Evolutionary conservation across 2,797 vertebrate genomes (phyloP).

Genomic region (Catamblyrhynchus diadema): DNA sequence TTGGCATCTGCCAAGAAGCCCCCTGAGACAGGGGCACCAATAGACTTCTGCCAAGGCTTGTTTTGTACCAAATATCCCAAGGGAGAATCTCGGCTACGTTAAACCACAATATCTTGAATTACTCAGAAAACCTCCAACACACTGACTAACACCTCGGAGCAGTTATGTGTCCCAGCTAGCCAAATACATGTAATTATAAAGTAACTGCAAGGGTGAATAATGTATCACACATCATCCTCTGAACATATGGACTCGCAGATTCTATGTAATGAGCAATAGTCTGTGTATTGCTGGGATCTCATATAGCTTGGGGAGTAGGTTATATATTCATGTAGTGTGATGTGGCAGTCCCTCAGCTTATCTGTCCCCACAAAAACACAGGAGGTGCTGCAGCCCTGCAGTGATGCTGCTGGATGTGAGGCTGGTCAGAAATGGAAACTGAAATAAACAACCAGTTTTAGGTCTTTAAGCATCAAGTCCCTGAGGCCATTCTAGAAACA

Average conservation of each 20-base stretch:
- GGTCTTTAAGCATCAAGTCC: not conserved
- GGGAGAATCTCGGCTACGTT: rapidly evolving
- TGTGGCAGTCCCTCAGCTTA: not conserved
- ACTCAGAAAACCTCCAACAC: not conserved
- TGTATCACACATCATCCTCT: not conserved
- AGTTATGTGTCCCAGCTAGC: not conserved
- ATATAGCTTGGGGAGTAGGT: not conserved
- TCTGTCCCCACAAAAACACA: not conserved
- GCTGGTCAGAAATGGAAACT: not conserved
- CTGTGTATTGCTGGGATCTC: not conserved
- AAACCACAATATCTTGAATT: not conserved
- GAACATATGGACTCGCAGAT: not conserved
- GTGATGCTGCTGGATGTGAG: not conserved
- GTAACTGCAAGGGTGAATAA: conserved; percentile 26
- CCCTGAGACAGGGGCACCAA: not conserved
- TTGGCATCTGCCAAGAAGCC: not conserved
- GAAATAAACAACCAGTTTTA: not conserved
- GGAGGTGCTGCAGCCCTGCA: not conserved
- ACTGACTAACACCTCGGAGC: not conserved
- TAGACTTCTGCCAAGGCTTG: not conserved
- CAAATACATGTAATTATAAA: not conserved
- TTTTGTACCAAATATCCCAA: not conserved
- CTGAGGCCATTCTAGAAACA: not conserved
- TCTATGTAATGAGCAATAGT: not conserved
- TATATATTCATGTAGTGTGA: not conserved